Percentiles rank a stretch among this genome's conserved stretches.
phyloP scores from a whole-genome alignment of 2,888 invertebrate genomes.

The Copidosoma aretas region DNA sequence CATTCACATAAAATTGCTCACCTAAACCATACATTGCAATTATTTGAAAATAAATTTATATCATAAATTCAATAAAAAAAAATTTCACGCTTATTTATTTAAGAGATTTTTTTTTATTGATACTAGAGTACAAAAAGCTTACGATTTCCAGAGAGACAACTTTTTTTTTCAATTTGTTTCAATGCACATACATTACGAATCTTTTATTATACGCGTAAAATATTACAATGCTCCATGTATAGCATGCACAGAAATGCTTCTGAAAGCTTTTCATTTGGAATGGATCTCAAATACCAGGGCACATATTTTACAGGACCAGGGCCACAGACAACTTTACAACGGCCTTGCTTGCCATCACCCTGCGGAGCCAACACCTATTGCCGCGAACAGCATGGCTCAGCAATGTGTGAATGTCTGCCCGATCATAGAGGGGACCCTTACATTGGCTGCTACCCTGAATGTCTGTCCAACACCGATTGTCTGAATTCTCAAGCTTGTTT shows the following conservation, averaged over 20 bases:
- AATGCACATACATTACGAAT: no score
- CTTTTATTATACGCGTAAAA: no score
- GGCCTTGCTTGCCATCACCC: slow-evolving; percentile 70
- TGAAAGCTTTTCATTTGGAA: background rate
- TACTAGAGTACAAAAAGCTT: no score
- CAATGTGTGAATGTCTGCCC: slow-evolving; percentile 73
- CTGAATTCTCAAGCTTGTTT: slow-evolving; percentile 72
- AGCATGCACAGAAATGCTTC: slow-evolving; percentile 1
- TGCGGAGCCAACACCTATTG: slow-evolving; percentile 75
- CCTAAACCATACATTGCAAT: no score
- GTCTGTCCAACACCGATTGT: slow-evolving; percentile 76
- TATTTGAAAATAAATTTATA: no score
- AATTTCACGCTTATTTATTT: no score
- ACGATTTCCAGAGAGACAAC: no score
- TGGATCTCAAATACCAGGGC: slow-evolving; percentile 11
- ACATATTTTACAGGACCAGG: slow-evolving; percentile 37
- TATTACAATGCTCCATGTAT: no score
- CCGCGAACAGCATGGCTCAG: slow-evolving; percentile 71
- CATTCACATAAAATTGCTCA: no score
- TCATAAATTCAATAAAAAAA: no score
- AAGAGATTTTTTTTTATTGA: no score
- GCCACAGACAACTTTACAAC: slow-evolving; percentile 21
- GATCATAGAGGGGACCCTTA: slow-evolving; percentile 73
- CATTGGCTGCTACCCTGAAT: slow-evolving; percentile 73
- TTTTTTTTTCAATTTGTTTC: no score